phyloP scores from a whole-genome alignment of 92 coral and sea anemone genomes.

The Epizoanthus illoricatus region DNA sequence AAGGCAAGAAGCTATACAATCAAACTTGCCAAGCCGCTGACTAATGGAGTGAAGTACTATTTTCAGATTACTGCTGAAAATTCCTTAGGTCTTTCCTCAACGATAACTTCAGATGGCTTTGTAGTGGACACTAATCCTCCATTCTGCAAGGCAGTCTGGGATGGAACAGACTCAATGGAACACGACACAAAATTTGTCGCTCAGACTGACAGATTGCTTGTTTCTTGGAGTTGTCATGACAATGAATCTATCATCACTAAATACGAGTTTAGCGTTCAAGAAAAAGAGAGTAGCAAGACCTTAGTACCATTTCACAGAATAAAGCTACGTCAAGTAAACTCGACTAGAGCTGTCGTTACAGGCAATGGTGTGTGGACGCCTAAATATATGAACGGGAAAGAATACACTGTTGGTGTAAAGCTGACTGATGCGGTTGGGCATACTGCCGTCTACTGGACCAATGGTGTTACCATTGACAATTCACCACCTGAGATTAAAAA shows the following conservation, averaged over 20 bases:
- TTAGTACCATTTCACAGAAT: slow-evolving; percentile 74
- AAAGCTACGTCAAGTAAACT: slow-evolving; percentile 46
- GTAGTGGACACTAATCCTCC: slow-evolving; percentile 82
- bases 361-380: slow-evolving; percentile 59
- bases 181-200: slow-evolving; percentile 56
- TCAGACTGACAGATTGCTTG: slow-evolving; percentile 51
- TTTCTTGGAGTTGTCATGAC: slow-evolving; percentile 83
- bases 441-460: slow-evolving; percentile 77
- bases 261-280: slow-evolving; percentile 81
- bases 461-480: slow-evolving; percentile 76
- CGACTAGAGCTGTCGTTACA: slow-evolving; percentile 67
- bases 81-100: slow-evolving; percentile 66
- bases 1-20: slow-evolving; percentile 50
- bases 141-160: slow-evolving; percentile 74
- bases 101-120: slow-evolving; percentile 76
- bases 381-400: slow-evolving; percentile 63
- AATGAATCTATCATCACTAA: slow-evolving; percentile 62
- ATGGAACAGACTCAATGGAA: slow-evolving; percentile 53
- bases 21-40: slow-evolving; percentile 38
- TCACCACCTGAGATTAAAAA: slow-evolving; percentile 79
- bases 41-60: slow-evolving; percentile 58
- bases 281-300: slow-evolving; percentile 36
- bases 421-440: slow-evolving; percentile 68
- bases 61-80: slow-evolving; percentile 73
- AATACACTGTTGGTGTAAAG: slow-evolving; percentile 71